Evolutionary conservation across 2,888 invertebrate species (phyloP), one percentile per base, ranked within the genome.

Genomic region (Drosophila barbarae): DNA sequence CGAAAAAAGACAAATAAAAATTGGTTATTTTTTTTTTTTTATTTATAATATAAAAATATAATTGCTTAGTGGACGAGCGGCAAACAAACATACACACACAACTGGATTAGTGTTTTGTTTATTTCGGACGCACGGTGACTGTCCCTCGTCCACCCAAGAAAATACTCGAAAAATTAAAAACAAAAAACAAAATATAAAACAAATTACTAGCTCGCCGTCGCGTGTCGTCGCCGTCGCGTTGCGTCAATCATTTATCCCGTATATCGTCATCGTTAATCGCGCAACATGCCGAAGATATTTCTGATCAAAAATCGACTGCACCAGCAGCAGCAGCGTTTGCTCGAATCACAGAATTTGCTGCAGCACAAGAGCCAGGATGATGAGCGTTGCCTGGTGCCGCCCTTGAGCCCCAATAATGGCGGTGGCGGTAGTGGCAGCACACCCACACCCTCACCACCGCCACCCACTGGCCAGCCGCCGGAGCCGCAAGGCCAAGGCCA

Each of bases 201-300:
- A 44, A 57, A 47, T n/a, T 47, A 56, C 41, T 18, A 44, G 23
- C 44, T 34, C 21, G 35, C 26, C 53, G 35, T 47, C 68, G 57
- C 70, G 69, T 60, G 54, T 54, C 39, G 55, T 38, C 35, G 42
- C 34, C 55, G 28, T 42, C 35, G 15, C 35, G 26, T 39, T 6
- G n/a, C 26, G 13, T 34, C 46, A 26, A 44, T 42, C 34, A 28
- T 23, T 13, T 12, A 26, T 41, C 39, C 44, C 58, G 44, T 3
- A 1, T 8, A 36, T 58, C 42, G 58, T 28, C 13, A 36, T 63
- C 61, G 30, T 15, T 13, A 26, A 64, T 52, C 64, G 52, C 18
- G 8, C 59, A 88, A 84, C 86, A 96, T 96, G 96, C 96, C 96
- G 92, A 96, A 96, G 92, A 96, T 96, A 90, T 96, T 96, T 91